phyloP scores from a whole-genome alignment of 2,797 vertebrate species.

The Periophthalmus magnuspinnatus region DNA sequence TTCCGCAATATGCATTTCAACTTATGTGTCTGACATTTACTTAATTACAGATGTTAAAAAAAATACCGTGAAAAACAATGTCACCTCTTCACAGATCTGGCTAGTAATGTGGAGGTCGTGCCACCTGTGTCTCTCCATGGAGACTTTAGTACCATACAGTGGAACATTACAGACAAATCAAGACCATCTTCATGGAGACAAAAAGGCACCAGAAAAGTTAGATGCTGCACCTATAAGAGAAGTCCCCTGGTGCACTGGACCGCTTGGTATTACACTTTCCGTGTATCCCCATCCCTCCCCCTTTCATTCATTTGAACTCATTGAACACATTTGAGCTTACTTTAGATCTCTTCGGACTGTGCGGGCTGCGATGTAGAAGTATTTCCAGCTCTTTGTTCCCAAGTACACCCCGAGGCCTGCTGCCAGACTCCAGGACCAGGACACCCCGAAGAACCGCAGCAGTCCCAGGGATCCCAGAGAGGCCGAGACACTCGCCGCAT shows the following conservation, averaged over 20 bases:
- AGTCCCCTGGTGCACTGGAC: not conserved
- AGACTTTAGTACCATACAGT: not conserved
- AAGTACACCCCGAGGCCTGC: slow-evolving; percentile 84
- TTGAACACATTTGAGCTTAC: slow-evolving; percentile 70
- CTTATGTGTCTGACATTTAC: too few species aligned
- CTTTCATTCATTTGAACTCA: not conserved
- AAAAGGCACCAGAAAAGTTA: not conserved
- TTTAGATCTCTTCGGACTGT: slow-evolving; percentile 85
- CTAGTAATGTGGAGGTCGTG: too few species aligned
- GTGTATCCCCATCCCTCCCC: not conserved
- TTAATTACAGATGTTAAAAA: not conserved
- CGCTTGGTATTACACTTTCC: not conserved
- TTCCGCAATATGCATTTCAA: too few species aligned
- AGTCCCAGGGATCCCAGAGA: slow-evolving; percentile 86
- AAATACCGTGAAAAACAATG: not conserved
- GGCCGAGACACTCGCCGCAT: slow-evolving; percentile 73
- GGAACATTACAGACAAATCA: not conserved
- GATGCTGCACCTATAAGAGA: not conserved
- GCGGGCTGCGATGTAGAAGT: slow-evolving; percentile 83
- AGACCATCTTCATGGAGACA: not conserved
- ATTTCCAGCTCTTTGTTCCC: slow-evolving; percentile 85
- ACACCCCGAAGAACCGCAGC: slow-evolving; percentile 82
- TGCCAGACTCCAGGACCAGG: slow-evolving; percentile 88
- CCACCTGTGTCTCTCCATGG: not conserved
- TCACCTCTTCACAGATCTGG: too few species aligned